These are phyloP conservation scores for Sylvietta virens DNA, from an alignment of 2,113 vertebrate genomes.

Conservation along the genomic window DNA sequence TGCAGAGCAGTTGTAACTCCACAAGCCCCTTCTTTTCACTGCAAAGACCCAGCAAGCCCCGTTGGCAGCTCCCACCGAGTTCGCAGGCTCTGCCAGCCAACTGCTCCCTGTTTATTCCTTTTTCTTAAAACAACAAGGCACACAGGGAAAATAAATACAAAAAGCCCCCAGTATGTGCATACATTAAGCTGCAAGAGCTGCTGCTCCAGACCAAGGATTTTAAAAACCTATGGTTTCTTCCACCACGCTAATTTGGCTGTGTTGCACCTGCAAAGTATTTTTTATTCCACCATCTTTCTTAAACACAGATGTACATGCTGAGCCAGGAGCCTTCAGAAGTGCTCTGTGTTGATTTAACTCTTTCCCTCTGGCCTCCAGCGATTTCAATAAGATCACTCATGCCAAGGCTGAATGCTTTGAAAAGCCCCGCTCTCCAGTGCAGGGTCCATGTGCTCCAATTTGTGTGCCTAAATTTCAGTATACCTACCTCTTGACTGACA, in stretches of 20 bases:
- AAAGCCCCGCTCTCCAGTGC: neutral
- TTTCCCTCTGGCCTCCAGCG: neutral
- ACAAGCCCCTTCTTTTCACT: slow-evolving; percentile 17
- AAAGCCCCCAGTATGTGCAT: neutral
- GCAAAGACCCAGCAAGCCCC: slow-evolving; percentile 4
- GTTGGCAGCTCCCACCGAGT: slow-evolving; percentile 37
- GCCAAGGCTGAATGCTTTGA: neutral
- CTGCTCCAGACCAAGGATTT: slow-evolving; percentile 14
- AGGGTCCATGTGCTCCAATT: neutral
- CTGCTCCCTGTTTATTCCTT: slow-evolving; percentile 54
- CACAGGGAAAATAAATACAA: slow-evolving; percentile 55
- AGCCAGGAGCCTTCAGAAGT: slow-evolving; percentile 34
- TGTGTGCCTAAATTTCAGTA: neutral
- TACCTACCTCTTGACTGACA: neutral
- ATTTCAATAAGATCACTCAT: neutral
- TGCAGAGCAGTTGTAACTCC: slow-evolving; percentile 22
- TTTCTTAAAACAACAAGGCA: slow-evolving; percentile 57
- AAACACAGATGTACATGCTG: slow-evolving; percentile 58
- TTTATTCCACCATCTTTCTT: slow-evolving; percentile 41
- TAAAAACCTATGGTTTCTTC: neutral
- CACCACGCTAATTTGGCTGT: neutral
- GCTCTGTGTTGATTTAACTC: slow-evolving; percentile 44
- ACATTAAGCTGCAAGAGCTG: slow-evolving; percentile 12
- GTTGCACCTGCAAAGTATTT: slow-evolving; percentile 52
- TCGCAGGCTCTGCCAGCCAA: slow-evolving; percentile 30